These are phyloP conservation scores for Embidobia sp. DNA, from an alignment of 2,888 invertebrate genomes.

Conservation along the genomic window DNA sequence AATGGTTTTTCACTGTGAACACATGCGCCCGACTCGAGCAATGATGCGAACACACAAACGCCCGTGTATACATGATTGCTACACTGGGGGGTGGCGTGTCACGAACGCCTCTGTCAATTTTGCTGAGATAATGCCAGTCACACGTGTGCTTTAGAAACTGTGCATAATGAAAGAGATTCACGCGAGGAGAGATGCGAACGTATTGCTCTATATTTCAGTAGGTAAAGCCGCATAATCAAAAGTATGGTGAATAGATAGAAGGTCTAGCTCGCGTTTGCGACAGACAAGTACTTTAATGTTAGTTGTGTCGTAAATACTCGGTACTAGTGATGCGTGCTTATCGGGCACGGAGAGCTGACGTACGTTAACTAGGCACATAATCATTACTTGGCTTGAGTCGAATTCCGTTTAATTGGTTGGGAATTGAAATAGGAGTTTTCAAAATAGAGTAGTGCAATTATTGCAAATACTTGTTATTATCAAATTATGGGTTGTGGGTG, in stretches of 20 bases:
- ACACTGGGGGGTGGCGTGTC: slow-evolving; percentile 28
- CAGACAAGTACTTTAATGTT: slow-evolving; percentile 23
- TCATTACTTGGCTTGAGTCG: slow-evolving; percentile 26
- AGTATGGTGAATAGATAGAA: slow-evolving; percentile 46
- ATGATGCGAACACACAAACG: slow-evolving; percentile 19
- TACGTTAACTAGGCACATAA: slow-evolving; percentile 34
- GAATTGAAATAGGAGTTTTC: slow-evolving; percentile 12
- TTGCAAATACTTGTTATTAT: background rate
- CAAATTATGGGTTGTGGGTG: too few relatives aligned
- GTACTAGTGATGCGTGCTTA: slow-evolving; percentile 44
- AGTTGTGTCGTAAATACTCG: slow-evolving; percentile 19
- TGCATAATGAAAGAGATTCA: slow-evolving; percentile 55
- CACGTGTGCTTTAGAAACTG: slow-evolving; percentile 66
- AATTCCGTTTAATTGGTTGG: slow-evolving; percentile 32
- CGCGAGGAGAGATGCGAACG: slow-evolving; percentile 33
- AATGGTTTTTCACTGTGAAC: background rate
- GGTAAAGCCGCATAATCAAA: slow-evolving; percentile 50
- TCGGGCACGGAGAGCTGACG: slow-evolving; percentile 46
- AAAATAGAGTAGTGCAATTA: slow-evolving; percentile 17
- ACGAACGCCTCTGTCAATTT: slow-evolving; percentile 60
- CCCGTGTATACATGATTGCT: slow-evolving; percentile 40
- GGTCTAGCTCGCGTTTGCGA: too few relatives aligned
- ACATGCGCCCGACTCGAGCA: slow-evolving; percentile 9
- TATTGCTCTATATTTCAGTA: slow-evolving; percentile 39
- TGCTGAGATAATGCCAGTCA: slow-evolving; percentile 71